Evolutionary conservation across 2,113 vertebrate genomes (phyloP).

Genomic region (Oenanthe oenanthe): DNA sequence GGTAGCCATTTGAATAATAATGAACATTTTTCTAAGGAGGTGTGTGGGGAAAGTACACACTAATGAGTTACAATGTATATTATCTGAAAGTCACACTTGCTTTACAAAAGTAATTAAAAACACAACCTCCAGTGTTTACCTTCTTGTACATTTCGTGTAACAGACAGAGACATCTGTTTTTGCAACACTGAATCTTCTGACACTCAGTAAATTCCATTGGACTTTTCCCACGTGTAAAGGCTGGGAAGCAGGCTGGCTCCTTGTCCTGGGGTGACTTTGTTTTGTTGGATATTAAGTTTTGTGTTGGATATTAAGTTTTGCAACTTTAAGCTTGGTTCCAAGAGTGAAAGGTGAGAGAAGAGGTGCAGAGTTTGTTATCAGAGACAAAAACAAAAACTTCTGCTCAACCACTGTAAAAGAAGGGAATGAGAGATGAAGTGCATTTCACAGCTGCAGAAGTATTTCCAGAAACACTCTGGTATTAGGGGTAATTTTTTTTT

Average conservation of each 20-base stretch:
- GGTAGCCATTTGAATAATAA: conserved; percentile 48
- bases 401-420: background rate
- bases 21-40: background rate
- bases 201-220: fast-evolving
- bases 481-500: background rate
- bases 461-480: background rate
- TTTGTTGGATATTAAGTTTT: too few species aligned
- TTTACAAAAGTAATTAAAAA: background rate
- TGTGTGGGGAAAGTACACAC: background rate
- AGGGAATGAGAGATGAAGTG: background rate
- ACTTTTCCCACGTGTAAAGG: fast-evolving
- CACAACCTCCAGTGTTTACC: background rate
- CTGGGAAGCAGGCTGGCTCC: background rate
- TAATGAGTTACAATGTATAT: background rate
- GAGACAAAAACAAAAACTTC: background rate
- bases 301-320: too few species aligned
- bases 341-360: too few species aligned
- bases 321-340: too few species aligned
- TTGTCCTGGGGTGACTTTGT: too few species aligned
- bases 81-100: background rate
- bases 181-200: background rate
- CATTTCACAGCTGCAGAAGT: background rate
- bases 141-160: background rate
- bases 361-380: too few species aligned
- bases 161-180: background rate